Percentiles rank a stretch among this genome's conserved stretches.
Evolutionary conservation across 2,797 vertebrate species (phyloP).

Genomic region (Phalanger gymnotis): DNA sequence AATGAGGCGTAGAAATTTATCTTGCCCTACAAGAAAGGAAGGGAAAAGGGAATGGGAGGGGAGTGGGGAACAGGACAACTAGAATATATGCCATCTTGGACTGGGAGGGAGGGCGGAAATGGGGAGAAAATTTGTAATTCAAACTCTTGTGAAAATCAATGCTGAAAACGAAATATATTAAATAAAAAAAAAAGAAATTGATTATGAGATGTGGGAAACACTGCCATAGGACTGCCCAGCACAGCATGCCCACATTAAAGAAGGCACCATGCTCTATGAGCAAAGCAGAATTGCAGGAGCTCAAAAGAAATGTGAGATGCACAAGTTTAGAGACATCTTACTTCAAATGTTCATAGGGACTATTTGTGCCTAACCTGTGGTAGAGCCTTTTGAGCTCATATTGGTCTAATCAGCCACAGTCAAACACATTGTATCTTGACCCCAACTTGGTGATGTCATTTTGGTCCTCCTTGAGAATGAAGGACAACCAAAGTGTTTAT

Average conservation of each 20-base stretch:
- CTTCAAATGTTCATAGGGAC: background rate
- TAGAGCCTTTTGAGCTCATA: background rate
- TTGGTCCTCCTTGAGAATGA: background rate
- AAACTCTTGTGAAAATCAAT: too few relatives aligned
- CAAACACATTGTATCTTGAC: background rate
- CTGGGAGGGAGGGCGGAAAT: too few relatives aligned
- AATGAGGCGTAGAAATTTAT: too few relatives aligned
- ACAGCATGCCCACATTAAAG: background rate
- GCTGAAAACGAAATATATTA: too few relatives aligned
- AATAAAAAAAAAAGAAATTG: too few relatives aligned
- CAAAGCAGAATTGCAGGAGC: background rate
- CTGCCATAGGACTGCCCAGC: background rate
- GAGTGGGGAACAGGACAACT: too few relatives aligned
- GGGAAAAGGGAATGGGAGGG: too few relatives aligned
- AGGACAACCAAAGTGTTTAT: background rate
- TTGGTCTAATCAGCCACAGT: background rate
- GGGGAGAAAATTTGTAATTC: too few relatives aligned
- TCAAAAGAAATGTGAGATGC: background rate
- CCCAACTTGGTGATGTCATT: background rate
- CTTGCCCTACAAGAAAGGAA: too few relatives aligned
- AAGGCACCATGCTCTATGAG: background rate
- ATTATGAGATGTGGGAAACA: background rate
- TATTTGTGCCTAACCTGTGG: background rate
- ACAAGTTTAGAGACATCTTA: too few relatives aligned
- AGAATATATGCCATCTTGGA: too few relatives aligned